Base-by-base conservation (phyloP, 2,888 invertebrate genomes). In the Piscicola geometra region DNA sequence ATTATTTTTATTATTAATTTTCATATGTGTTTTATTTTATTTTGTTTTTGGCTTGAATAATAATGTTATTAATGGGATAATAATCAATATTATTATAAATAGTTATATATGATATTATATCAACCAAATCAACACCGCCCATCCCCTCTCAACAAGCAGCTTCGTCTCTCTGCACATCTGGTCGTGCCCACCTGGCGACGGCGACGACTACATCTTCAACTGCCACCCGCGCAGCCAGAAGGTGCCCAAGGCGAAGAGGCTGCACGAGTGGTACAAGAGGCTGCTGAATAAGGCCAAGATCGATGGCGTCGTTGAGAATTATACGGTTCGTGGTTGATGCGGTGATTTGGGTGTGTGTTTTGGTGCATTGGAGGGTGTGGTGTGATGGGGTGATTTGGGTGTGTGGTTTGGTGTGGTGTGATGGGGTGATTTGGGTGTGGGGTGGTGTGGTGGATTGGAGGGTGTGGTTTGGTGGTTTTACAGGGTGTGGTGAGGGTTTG, bases 81-180 rank as follows among this genome's bases (percentile, higher is more conserved):
- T n/a, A n/a, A n/a, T n/a, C n/a, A n/a, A n/a, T n/a, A n/a, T n/a
- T n/a, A n/a, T n/a, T n/a, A n/a, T n/a, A n/a, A n/a, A n/a, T n/a
- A n/a, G n/a, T n/a, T n/a, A n/a, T n/a, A n/a, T n/a, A n/a, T n/a
- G n/a, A n/a, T n/a, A n/a, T n/a, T n/a, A n/a, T n/a, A n/a, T n/a
- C n/a, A n/a, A n/a, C n/a, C n/a, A n/a, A n/a, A n/a, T n/a, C n/a
- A n/a, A n/a, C n/a, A n/a, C n/a, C n/a, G n/a, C n/a, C n/a, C 60
- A 56, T 21, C 60, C 25, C 25, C 60, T 56, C 21, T n/a, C 60
- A 18, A 9, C 60, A 56, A 3, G 0, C 80, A 88, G 88, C 47
- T 98, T 96, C 86, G 94, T 96, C n/a, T 96, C 97, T 96, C 99
- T 98, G 78, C 99, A 99, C 85, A 99, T 99, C 82, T 99, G 99